A percentile compares a stretch with the other conserved stretches of the same genome.
Conservation (phyloP, 2,113 vertebrate species). For the mouse (Mus musculus) region DNA sequence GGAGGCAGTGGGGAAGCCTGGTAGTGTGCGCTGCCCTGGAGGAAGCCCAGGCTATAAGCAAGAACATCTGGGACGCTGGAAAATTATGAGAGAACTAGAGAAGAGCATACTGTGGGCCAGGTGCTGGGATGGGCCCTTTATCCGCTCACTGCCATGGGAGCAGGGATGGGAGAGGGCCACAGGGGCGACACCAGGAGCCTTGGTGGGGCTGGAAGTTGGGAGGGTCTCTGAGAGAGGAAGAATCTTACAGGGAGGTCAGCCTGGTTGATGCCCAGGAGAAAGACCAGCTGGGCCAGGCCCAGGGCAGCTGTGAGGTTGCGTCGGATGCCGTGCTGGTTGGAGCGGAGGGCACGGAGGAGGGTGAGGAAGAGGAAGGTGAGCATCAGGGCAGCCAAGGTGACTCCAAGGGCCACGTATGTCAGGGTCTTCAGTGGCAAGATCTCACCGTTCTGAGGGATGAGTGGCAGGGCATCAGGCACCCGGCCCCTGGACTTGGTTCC, state of each 20-base stretch:
- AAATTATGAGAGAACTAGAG: background rate
- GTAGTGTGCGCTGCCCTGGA: background rate
- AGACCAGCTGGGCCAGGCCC: slow-evolving; percentile 93
- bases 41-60: background rate
- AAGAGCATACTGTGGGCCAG: background rate
- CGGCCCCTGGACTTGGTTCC: background rate
- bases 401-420: slow-evolving; percentile 91
- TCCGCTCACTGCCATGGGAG: no score
- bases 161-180: background rate
- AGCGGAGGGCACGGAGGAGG: slow-evolving; percentile 88
- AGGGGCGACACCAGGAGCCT: background rate
- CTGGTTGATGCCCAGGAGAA: slow-evolving; percentile 96
- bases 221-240: background rate
- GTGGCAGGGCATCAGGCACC: background rate
- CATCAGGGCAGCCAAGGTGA: slow-evolving; percentile 92
- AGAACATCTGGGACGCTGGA: background rate
- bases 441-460: slow-evolving; percentile 91
- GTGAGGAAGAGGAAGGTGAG: slow-evolving; percentile 92
- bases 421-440: slow-evolving; percentile 93
- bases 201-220: background rate
- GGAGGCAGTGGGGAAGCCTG: background rate
- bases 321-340: slow-evolving; percentile 94
- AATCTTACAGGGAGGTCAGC: slow-evolving; percentile 91
- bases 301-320: slow-evolving; percentile 91
- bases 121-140: background rate